A percentile compares a stretch with the other conserved stretches of the same genome.
phyloP scores from a whole-genome alignment of 2,888 invertebrate genomes.

The Lithosia quadra region DNA sequence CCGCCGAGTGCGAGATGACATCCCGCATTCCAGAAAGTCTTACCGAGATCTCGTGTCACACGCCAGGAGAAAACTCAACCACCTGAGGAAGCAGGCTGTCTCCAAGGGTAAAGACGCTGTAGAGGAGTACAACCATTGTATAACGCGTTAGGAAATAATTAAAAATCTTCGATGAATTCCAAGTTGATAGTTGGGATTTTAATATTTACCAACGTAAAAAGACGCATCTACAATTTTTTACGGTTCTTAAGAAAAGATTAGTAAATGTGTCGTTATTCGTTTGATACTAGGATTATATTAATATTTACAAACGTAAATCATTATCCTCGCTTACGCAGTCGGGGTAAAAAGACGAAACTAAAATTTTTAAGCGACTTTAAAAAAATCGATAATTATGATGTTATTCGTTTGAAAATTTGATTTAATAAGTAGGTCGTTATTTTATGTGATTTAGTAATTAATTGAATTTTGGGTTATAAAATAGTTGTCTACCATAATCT shows the following conservation, averaged over 20 bases:
- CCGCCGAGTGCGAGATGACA: constrained; percentile 72
- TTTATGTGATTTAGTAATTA: too few species aligned
- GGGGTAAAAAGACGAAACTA: too few species aligned
- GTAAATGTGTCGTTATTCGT: not conserved
- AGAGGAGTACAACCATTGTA: constrained; percentile 60
- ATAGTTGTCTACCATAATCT: too few species aligned
- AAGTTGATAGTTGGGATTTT: constrained; percentile 7
- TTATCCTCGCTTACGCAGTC: too few species aligned
- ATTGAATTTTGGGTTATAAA: not conserved
- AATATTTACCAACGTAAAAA: not conserved
- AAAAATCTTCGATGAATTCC: not conserved
- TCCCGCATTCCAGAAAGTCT: constrained; percentile 68
- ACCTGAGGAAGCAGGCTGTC: constrained; percentile 62
- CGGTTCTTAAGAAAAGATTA: not conserved
- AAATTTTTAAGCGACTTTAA: too few species aligned
- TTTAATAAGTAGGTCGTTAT: too few species aligned
- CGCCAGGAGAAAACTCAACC: constrained; percentile 66
- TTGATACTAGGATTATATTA: too few species aligned
- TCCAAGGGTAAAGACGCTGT: constrained; percentile 53
- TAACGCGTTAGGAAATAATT: constrained; percentile 23
- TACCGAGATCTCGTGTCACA: constrained; percentile 76
- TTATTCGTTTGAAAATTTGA: not conserved
- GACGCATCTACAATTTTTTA: not conserved
- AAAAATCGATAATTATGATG: not conserved
- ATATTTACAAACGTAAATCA: too few species aligned